Evolutionary conservation across 2,113 vertebrate species (phyloP), one percentile per base, ranked within the genome.

Genomic region (Fulica atra): DNA sequence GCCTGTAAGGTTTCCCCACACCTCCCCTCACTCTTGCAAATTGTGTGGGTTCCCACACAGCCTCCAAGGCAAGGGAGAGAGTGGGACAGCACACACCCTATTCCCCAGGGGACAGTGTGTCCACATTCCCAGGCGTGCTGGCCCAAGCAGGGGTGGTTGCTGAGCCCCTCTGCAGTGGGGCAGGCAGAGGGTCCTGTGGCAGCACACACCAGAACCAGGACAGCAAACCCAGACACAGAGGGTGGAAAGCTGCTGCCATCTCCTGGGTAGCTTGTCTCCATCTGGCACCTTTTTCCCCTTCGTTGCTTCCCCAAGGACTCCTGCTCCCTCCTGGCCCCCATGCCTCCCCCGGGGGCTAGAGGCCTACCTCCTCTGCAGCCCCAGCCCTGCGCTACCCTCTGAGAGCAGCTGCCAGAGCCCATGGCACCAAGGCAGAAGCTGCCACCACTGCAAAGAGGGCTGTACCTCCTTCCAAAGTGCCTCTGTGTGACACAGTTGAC

Each of bases 191-290:
- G 44, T 16, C 25, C 13, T 25, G 28, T 23, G 59, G 21, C 33
- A 26, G 63, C 68, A 17, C 17, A 16, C 21, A 1, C 16, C 29
- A 61, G 64, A 20, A 24, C 19, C 57, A 7, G 68, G 23, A 16
- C 82, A 61, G 25, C 54, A 19, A 40, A 20, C 4, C 59, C 64
- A 14, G 79, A 50, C 36, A 19, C 56, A 2, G 77, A n/a, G 28
- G 18, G 19, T 29, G 87, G 73, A n/a, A 84, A 78, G 51, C 70
- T 95, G 95, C 93, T 96, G 95, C 96, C 96, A 91, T 26, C 95
- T 95, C 77, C 81, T 91, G 92, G 89, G 83, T 80, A 92, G 40
- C 76, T 31, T 14, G 5, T 31, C 76, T n/a, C 70, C 28, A 0
- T 10, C 2, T 10, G 5, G 36, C 56, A 66, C 8, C 56, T 26